A percentile compares a stretch with the other conserved stretches of the same genome.
phyloP scores from a whole-genome alignment of 2,888 invertebrate genomes.

The Phengaris arion region DNA sequence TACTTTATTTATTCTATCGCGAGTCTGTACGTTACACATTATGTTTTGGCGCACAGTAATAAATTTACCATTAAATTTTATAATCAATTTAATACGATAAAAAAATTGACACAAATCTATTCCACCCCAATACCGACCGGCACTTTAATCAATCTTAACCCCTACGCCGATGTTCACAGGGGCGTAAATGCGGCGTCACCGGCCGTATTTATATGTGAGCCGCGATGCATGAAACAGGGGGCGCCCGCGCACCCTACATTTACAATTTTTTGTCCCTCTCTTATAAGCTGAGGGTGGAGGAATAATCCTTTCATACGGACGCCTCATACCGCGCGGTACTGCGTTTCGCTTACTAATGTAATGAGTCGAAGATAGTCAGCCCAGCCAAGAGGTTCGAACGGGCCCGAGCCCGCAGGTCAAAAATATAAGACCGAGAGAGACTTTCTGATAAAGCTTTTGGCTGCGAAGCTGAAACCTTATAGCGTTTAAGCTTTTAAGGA shows the following conservation, averaged over 20 bases:
- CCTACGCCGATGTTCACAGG: slow-evolving; percentile 3
- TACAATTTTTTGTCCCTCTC: slow-evolving; percentile 38
- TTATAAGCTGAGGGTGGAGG: slow-evolving; percentile 40
- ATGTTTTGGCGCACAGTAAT: slow-evolving; percentile 21
- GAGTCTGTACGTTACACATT: slow-evolving; percentile 10
- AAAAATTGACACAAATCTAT: slow-evolving; percentile 27
- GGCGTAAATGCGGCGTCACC: slow-evolving; percentile 14
- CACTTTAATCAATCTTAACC: slow-evolving; percentile 7
- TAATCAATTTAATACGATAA: slow-evolving; percentile 16
- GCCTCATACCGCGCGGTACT: neutral
- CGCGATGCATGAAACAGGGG: slow-evolving; percentile 40
- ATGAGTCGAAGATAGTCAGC: neutral
- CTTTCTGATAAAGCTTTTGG: neutral
- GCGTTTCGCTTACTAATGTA: neutral
- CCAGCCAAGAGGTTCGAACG: neutral
- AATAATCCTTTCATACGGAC: slow-evolving; percentile 30
- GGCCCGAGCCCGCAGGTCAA: neutral
- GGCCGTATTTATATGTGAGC: slow-evolving; percentile 37
- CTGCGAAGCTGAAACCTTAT: neutral
- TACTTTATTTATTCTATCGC: neutral
- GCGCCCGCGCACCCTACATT: slow-evolving; percentile 48
- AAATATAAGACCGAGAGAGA: no score
- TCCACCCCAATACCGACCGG: slow-evolving; percentile 13
- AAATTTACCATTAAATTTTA: slow-evolving; percentile 32
- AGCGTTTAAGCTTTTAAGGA: no score